Evolutionary conservation across 1,140 invertebrate species (phyloP).

Genomic region (Drosophila navojoa): DNA sequence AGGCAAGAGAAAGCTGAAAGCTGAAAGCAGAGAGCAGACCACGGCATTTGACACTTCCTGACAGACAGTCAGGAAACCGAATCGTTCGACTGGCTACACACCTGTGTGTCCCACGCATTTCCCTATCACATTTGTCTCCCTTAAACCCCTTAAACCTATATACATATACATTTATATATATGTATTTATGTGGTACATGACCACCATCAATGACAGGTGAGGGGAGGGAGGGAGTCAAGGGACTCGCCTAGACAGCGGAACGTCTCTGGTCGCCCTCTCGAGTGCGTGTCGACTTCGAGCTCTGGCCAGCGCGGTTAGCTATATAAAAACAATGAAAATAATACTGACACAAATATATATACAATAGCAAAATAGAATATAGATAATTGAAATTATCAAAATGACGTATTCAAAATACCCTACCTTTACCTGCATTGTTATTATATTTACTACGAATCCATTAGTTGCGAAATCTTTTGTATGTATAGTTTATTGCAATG

Average conservation of each 20-base stretch:
- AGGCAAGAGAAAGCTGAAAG: not conserved
- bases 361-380: not conserved
- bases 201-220: not conserved
- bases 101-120: not conserved
- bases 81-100: conserved; percentile 7
- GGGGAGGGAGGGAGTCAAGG: not conserved
- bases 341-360: not conserved
- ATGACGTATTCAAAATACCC: not conserved
- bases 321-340: not conserved
- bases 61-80: conserved; percentile 10
- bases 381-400: not conserved
- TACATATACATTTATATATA: not conserved
- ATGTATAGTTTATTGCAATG: no score
- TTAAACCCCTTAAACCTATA: no score
- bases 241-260: not conserved
- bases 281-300: conserved; percentile 6
- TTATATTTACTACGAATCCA: no score
- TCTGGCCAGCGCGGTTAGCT: not conserved
- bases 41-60: conserved; percentile 30
- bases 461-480: no score
- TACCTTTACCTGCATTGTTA: no score
- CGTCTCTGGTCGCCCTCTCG: not conserved
- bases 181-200: not conserved
- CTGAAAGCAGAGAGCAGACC: conserved; percentile 1
- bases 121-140: not conserved